Evolutionary conservation across 2,888 invertebrate species (phyloP).

Genomic region (Spodoptera exigua): DNA sequence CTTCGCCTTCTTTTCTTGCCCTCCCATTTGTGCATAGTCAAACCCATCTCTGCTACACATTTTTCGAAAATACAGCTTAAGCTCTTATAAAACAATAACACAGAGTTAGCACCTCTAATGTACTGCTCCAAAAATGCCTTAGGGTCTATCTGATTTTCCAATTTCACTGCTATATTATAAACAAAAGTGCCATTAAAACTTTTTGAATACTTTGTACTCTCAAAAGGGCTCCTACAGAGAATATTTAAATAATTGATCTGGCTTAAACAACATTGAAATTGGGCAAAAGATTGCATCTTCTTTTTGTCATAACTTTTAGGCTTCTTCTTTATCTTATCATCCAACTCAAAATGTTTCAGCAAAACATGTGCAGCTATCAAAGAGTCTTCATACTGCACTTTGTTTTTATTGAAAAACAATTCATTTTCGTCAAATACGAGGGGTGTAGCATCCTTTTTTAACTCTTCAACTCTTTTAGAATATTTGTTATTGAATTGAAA

Average conservation of each 20-base stretch:
- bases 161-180: conserved; percentile 92
- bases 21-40: conserved; percentile 67
- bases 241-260: conserved; percentile 91
- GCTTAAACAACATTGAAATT: conserved; percentile 91
- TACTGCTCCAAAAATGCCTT: conserved; percentile 87
- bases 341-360: conserved; percentile 89
- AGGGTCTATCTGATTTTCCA: conserved; percentile 89
- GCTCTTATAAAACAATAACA: conserved; percentile 79
- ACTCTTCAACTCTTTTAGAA: conserved; percentile 74
- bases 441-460: conserved; percentile 58
- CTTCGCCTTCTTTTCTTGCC: conserved; percentile 69
- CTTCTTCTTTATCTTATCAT: conserved; percentile 85
- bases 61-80: conserved; percentile 68
- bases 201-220: conserved; percentile 89
- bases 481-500: conserved; percentile 84
- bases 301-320: conserved; percentile 88
- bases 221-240: conserved; percentile 90
- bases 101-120: conserved; percentile 76
- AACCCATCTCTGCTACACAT: conserved; percentile 67
- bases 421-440: conserved; percentile 60
- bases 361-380: conserved; percentile 89
- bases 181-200: conserved; percentile 93
- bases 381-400: conserved; percentile 89
- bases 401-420: conserved; percentile 81
- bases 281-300: conserved; percentile 90